Base-by-base conservation (phyloP, 1,140 invertebrate genomes). In the Micrasema minimum region DNA sequence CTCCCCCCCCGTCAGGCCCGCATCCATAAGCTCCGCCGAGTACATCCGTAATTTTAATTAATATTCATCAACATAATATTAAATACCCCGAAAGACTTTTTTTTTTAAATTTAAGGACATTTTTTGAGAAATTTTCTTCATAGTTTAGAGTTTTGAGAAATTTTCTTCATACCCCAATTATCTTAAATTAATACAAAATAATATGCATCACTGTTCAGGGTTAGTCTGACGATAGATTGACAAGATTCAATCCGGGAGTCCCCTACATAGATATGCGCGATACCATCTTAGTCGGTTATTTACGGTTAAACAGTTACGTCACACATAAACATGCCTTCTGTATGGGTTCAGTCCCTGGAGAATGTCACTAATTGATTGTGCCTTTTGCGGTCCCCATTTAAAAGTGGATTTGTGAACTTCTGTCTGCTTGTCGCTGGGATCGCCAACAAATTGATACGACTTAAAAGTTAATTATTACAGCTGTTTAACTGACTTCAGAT, bases 321-420 rank as follows among this genome's bases (percentile, higher is more conserved):
- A 67, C 72, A 71, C 68, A 74, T 74, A 74, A 74, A 74, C 72
- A 74, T 74, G 72, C 71, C 72, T n/a, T 22, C 26, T 22, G 64
- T 57, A 55, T 48, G 37, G 59, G 23, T 48, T 14, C 38, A 14
- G 43, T 41, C 64, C 22, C 38, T 20, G 20, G 64, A 43, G 12
- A 23, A 48, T 43, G 50, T 16, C 59, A 55, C 68, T 74, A 74
- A 74, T 74, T 74, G 72, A 74, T 74, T 68, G 62, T 59, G 46
- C 45, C 50, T 43, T 69, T 69, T 46, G 41, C 45, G 59, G n/a
- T 64, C 23, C 59, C 31, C 41, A 64, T 64, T 48, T 46, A 64
- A 64, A 46, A 64, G 41, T 31, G 22, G 59, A 64, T 46, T 64
- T 46, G 59, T 64, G 41, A 18, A 16, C 10, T 35, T 31, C 43